Evolutionary conservation across 2,113 vertebrate species (phyloP), one percentile per base, ranked within the genome.

Genomic region (Tenebrosternarchus preto): DNA sequence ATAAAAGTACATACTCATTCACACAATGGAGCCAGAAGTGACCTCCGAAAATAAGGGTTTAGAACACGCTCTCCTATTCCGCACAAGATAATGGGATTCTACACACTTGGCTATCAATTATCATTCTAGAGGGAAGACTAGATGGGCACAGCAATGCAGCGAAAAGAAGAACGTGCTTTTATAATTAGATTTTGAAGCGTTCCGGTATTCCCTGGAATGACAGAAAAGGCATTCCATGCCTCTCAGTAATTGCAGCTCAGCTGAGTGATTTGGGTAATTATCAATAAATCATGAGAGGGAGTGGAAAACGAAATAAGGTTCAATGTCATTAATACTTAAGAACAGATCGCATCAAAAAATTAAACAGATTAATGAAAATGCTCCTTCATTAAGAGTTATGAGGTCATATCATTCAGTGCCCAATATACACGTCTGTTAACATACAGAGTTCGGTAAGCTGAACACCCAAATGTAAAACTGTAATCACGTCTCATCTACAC

Each of bases 1-100:
- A 87, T 82, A 87, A 79, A 88, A 73, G 84, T 76, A 87, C 84
- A 88, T 81, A 87, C 85, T 83, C 81, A 82, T 85, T 83, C 86
- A 88, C 57, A 88, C 77, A 76, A 27, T 64, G 80, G 82, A 76
- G 71, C 76, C 39, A 56, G 78, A 71, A 74, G 77, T 84, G 85
- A 86, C 83, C 84, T 84, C 73, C 5, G 46, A 81, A 86, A 84
- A 86, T 80, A 83, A 82, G 76, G 83, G 78, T 80, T 86, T 79
- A 84, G 84, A 81, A 85, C 68, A 77, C 36, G 64, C 67, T 67
- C 72, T 82, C 80, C 82, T 82, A 85, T 84, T 85, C 72, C 60
- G 15, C 50, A 27, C 64, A 68, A 83, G 81, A 89, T 89, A 88
- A 89, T 89, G 39, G 84, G 84, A 84, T 88, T 87, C 43, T 80